phyloP scores from a whole-genome alignment of 2,113 vertebrate species.

The Myocastor coypus region DNA sequence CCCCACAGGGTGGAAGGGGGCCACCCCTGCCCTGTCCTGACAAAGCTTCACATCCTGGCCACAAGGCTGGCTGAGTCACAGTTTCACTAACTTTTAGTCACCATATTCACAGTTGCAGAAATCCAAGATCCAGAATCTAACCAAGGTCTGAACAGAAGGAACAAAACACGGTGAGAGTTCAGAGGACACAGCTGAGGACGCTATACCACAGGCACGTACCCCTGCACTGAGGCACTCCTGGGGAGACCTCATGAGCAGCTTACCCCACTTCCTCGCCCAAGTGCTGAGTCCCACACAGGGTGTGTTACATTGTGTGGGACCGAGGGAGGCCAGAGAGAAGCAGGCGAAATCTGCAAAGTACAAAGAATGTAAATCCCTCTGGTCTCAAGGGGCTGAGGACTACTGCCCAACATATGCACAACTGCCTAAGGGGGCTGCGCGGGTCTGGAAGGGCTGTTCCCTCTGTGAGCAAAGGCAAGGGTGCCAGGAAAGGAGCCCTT shows the following conservation, averaged over 20 bases:
- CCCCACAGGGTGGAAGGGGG: background rate
- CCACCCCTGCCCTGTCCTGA: background rate
- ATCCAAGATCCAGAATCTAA: background rate
- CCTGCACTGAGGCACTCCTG: background rate
- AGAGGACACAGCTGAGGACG: background rate
- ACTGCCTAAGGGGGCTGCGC: background rate
- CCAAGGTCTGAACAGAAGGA: background rate
- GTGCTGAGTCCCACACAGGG: background rate
- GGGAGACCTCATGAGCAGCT: background rate
- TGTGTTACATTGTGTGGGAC: fast-evolving
- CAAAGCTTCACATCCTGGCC: background rate
- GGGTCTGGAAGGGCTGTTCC: background rate
- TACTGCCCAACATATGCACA: background rate
- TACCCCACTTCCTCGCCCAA: too few species aligned
- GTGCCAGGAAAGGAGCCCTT: slow-evolving; percentile 32
- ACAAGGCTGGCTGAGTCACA: slow-evolving; percentile 5
- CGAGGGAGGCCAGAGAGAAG: background rate
- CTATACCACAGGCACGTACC: too few species aligned
- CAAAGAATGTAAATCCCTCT: background rate
- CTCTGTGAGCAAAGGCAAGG: background rate
- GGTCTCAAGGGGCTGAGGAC: background rate
- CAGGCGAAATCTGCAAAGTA: background rate
- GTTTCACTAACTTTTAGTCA: background rate
- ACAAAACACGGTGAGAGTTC: background rate
- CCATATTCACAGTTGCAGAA: background rate